Percentiles rank a stretch among this genome's conserved stretches.
Evolutionary conservation across 2,113 vertebrate species (phyloP).

Genomic region (Rhegmatorhina hoffmannsi): DNA sequence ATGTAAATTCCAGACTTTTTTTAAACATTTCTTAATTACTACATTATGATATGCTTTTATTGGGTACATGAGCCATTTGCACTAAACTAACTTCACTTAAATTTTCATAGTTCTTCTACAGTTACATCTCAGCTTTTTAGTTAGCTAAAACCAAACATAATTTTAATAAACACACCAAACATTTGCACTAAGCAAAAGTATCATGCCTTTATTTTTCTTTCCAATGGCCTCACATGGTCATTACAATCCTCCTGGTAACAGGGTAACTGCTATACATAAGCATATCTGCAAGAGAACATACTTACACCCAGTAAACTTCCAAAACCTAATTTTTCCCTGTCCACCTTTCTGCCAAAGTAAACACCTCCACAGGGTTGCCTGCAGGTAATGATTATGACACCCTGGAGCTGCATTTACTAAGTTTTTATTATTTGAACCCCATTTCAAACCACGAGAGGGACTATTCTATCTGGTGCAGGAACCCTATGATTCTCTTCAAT

Average conservation of each 20-base stretch:
- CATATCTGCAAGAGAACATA: neutral
- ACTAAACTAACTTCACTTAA: neutral
- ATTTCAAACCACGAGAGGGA: neutral
- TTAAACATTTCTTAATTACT: neutral
- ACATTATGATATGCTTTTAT: neutral
- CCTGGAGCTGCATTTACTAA: neutral
- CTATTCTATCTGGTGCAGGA: neutral
- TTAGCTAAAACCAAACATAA: neutral
- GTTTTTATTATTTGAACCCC: neutral
- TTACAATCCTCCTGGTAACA: neutral
- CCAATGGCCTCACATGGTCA: neutral
- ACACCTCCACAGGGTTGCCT: neutral
- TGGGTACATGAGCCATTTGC: neutral
- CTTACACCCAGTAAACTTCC: neutral
- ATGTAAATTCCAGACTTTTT: neutral
- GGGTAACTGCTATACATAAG: neutral
- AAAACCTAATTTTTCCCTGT: constrained; percentile 26
- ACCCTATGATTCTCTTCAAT: neutral
- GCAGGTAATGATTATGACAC: neutral
- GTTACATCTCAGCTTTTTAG: neutral
- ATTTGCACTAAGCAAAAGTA: constrained; percentile 11
- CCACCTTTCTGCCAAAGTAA: neutral
- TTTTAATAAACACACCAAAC: neutral
- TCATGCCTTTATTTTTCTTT: neutral
- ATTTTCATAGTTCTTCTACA: neutral